Conservation (phyloP, 2,797 vertebrate species). For the Tamandua tetradactyla region DNA sequence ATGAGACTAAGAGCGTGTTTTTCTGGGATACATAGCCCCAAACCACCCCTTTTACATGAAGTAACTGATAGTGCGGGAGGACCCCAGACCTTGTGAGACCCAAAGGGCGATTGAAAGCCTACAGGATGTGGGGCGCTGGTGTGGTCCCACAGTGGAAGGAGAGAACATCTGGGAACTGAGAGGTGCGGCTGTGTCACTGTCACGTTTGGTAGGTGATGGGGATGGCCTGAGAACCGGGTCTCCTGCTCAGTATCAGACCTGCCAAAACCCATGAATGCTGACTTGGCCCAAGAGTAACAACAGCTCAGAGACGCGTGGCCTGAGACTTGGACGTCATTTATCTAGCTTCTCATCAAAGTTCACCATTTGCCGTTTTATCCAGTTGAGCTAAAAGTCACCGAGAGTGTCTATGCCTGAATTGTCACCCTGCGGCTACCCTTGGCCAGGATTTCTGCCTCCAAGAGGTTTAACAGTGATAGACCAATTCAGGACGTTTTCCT, state of each 20-base stretch:
- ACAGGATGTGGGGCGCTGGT: background rate
- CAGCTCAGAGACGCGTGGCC: background rate
- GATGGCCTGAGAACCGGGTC: background rate
- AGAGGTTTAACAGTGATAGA: background rate
- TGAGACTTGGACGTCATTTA: background rate
- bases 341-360: background rate
- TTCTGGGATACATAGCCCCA: too few species aligned
- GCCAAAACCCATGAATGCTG: background rate
- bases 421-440: background rate
- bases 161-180: background rate
- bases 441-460: background rate
- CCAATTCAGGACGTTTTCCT: background rate
- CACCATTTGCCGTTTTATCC: background rate
- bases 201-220: background rate
- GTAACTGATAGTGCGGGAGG: background rate
- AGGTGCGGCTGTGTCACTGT: background rate
- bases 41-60: background rate
- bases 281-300: background rate
- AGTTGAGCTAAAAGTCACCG: background rate
- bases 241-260: background rate
- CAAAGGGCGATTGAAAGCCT: background rate
- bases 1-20: too few species aligned
- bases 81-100: background rate
- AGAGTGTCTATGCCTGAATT: background rate
- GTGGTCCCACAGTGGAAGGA: background rate